Base-by-base conservation (phyloP, 2,888 invertebrate genomes). In the Erannis defoliaria region DNA sequence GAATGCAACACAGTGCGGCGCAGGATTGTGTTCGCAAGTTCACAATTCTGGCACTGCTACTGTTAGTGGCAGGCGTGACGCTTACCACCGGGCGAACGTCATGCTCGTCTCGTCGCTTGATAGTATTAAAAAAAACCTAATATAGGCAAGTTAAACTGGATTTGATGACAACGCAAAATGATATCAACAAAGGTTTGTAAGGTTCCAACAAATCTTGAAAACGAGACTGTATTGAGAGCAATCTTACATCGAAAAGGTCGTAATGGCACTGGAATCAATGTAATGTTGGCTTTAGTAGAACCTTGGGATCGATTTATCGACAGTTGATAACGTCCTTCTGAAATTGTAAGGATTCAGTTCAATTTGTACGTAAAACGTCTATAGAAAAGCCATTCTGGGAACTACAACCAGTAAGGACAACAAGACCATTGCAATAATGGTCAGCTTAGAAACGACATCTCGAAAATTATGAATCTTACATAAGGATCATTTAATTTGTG, bases 341-440 rank as follows among this genome's bases (percentile, higher is more conserved):
- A 58, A 63, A 64, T 57, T 64, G 64, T 68, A 64, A 53, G 62
- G 68, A 64, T 64, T 66, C 64, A 40, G 62, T 64, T 65, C 62
- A 59, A 63, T 58, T 63, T 63, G 63, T 58, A 51, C 58, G 63
- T 59, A 60, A 61, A 66, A 66, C 54, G 62, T 64, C 66, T 64
- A 51, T 55, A 58, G 45, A 55, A 50, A 38, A 19, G 50, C 45
- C 38, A 50, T 54, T 21, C 18, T 26, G 31, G 14, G 14, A 35
- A 9, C 29, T 53, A 43, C 19, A 21, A 2, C 18, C 46, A 62
- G 56, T 62, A 48, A n/a, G 45, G 43, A 43, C 23, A 21, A 16
- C 5, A 26, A 8, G 6, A 26, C 26, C 6, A 26, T 8, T 26
- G 26, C 0, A n/a, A n/a, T n/a, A n/a, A n/a, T 4, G 26, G 26